phyloP scores from a whole-genome alignment of 2,113 vertebrate genomes.

The Saccopteryx leptura region DNA sequence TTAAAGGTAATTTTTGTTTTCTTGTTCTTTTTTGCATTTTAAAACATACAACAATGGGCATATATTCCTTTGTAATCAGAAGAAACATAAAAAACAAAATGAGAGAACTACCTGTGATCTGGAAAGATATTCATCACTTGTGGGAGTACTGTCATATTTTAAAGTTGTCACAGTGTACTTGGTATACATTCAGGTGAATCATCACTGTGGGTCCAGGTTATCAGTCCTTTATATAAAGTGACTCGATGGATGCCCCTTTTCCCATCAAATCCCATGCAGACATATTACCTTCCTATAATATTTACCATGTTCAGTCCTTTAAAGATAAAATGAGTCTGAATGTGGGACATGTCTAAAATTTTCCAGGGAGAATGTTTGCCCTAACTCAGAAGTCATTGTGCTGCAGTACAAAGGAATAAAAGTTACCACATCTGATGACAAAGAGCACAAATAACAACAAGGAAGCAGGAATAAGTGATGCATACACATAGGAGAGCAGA shows the following conservation, averaged over 20 bases:
- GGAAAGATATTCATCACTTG: not conserved
- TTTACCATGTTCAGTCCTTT: not conserved
- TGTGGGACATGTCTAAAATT: not conserved
- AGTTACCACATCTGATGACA: not conserved
- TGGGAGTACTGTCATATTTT: not conserved
- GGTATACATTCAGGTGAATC: too few species aligned
- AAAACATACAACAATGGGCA: not conserved
- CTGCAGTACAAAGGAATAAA: not conserved
- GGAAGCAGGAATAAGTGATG: not conserved
- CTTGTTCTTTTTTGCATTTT: not conserved
- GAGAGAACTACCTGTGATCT: not conserved
- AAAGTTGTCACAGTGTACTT: not conserved
- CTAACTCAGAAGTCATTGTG: not conserved
- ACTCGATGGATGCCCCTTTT: not conserved
- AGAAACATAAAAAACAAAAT: not conserved
- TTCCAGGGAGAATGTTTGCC: not conserved
- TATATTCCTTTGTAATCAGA: slow-evolving; percentile 32
- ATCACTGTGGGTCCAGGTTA: not conserved
- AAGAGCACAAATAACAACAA: not conserved
- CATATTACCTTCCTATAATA: not conserved
- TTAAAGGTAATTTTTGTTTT: slow-evolving; percentile 51
- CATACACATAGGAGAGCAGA: not conserved
- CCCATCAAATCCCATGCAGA: not conserved
- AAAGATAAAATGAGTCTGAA: slow-evolving; percentile 1
- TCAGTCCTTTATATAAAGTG: not conserved